Evolutionary conservation across 2,888 invertebrate species (phyloP).

Genomic region (Leptinotarsa haldemani): DNA sequence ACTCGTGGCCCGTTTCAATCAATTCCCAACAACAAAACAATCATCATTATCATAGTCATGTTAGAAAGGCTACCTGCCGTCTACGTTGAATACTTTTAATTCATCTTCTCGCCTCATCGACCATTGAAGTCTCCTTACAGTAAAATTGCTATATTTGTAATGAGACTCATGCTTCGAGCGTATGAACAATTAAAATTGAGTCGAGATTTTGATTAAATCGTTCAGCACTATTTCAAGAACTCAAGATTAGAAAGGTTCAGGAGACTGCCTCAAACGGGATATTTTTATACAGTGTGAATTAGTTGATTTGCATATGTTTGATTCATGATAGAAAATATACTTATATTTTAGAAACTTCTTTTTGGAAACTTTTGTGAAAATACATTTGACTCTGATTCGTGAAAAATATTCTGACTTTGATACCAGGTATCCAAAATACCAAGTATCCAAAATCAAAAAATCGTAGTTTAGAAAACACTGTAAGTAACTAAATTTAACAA

Average conservation of each 20-base stretch:
- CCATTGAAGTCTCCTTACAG: slow-evolving; percentile 34
- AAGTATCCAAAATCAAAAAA: no score
- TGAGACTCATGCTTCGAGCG: slow-evolving; percentile 38
- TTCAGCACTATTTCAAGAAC: background rate
- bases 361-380: no score
- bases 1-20: slow-evolving; percentile 6
- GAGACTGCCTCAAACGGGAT: background rate
- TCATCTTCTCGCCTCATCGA: slow-evolving; percentile 39
- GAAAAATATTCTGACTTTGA: no score
- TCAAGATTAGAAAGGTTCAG: background rate
- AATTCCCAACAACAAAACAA: slow-evolving; percentile 24
- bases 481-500: no score
- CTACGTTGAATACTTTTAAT: slow-evolving; percentile 19
- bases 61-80: slow-evolving; percentile 37
- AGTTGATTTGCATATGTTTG: no score
- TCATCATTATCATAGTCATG: slow-evolving; percentile 29
- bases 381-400: no score
- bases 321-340: no score
- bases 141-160: slow-evolving; percentile 35
- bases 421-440: no score
- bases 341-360: no score
- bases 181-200: slow-evolving; percentile 37
- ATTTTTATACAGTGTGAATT: background rate
- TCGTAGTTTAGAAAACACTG: no score
- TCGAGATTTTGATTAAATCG: slow-evolving; percentile 33